Evolutionary conservation across 2,888 invertebrate species (phyloP).

Genomic region (Phaedon cochleariae): DNA sequence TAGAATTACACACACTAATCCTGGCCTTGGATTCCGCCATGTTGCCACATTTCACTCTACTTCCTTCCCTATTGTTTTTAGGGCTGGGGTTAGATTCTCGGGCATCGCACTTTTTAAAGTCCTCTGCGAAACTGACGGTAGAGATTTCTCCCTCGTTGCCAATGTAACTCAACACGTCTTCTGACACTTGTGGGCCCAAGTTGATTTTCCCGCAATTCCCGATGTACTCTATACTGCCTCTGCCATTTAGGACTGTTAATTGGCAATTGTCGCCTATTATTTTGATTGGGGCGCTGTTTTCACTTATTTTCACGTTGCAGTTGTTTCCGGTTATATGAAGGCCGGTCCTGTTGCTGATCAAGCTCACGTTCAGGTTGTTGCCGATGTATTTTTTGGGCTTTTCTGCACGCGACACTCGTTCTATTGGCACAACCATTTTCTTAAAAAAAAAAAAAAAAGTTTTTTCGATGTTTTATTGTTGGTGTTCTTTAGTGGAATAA

Average conservation of each 20-base stretch:
- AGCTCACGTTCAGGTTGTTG: conserved; percentile 37
- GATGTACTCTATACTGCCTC: conserved; percentile 37
- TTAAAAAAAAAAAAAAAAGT: neutral
- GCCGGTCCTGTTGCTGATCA: conserved; percentile 26
- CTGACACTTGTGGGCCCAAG: conserved; percentile 30
- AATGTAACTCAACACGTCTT: conserved; percentile 35
- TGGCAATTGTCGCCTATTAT: conserved; percentile 41
- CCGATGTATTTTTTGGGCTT: conserved; percentile 35
- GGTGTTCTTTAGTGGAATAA: neutral
- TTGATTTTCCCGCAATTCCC: conserved; percentile 42
- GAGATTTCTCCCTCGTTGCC: conserved; percentile 38
- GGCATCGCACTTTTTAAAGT: neutral
- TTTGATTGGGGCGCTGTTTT: conserved; percentile 37
- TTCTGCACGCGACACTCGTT: conserved; percentile 16
- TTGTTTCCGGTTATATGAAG: conserved; percentile 41
- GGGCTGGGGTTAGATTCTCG: too few relatives aligned
- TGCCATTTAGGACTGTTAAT: conserved; percentile 36
- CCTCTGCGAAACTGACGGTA: neutral
- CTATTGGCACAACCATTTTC: conserved; percentile 35
- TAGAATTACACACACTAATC: neutral
- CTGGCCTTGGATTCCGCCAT: neutral
- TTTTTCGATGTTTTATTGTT: neutral
- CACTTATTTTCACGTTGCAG: conserved; percentile 35
- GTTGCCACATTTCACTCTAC: neutral
- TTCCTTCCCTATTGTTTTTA: neutral